A percentile compares a stretch with the other conserved stretches of the same genome.
Evolutionary conservation across 2,113 vertebrate genomes (phyloP).

Genomic region (Benitochromis conjunctus): DNA sequence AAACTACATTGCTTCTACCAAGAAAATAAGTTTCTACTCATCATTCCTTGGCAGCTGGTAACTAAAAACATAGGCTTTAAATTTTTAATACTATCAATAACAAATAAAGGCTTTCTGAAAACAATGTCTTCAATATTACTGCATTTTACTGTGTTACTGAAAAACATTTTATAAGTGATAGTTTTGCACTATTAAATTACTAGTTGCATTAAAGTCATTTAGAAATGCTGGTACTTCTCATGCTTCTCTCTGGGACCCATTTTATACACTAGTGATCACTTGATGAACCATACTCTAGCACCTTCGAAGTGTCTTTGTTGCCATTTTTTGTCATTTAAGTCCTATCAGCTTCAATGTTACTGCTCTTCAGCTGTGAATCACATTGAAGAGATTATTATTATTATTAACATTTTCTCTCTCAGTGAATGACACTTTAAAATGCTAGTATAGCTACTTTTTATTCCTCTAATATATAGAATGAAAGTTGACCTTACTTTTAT

Average conservation of each 20-base stretch:
- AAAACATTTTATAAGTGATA: background rate
- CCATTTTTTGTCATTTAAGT: background rate
- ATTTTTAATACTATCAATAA: background rate
- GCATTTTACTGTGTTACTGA: background rate
- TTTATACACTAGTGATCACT: background rate
- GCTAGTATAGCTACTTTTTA: background rate
- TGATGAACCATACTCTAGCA: slow-evolving; percentile 10
- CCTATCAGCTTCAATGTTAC: background rate
- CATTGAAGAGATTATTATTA: background rate
- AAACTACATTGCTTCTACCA: background rate
- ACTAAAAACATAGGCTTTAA: background rate
- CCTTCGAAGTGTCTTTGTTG: background rate
- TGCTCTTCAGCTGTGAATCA: background rate
- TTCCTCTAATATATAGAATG: background rate
- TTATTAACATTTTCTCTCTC: background rate
- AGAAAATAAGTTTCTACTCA: background rate
- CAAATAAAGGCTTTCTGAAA: background rate
- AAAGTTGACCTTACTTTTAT: background rate
- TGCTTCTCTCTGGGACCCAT: background rate
- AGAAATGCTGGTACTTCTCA: background rate
- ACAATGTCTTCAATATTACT: background rate
- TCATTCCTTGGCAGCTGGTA: background rate
- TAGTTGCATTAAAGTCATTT: background rate
- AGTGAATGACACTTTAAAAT: background rate
- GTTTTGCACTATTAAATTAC: background rate